Evolutionary conservation across 2,113 vertebrate genomes (phyloP).

Genomic region (Zapornia atra): DNA sequence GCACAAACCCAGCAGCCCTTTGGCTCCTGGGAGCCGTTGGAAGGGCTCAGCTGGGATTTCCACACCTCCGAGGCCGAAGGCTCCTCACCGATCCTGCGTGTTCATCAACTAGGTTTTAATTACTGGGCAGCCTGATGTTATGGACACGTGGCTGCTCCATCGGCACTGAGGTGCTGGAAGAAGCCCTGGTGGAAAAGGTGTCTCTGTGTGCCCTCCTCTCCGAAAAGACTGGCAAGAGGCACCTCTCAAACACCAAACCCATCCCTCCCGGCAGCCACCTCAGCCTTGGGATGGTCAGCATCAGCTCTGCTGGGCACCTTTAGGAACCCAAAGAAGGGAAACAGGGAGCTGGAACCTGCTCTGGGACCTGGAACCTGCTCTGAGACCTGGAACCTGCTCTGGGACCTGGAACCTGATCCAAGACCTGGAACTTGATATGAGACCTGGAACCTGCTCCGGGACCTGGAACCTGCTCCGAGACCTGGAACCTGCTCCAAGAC

Average conservation of each 20-base stretch:
- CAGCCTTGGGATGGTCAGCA: accelerated
- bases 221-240: background rate
- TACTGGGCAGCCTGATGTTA: accelerated
- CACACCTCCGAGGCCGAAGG: background rate
- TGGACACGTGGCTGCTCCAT: accelerated
- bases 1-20: background rate
- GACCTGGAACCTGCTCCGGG: no score
- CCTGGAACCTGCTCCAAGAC: no score
- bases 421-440: no score
- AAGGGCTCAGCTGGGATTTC: background rate
- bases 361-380: background rate
- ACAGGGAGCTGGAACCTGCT: background rate
- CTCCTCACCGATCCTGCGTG: background rate
- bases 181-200: accelerated
- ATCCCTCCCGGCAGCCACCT: background rate
- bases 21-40: accelerated
- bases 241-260: background rate
- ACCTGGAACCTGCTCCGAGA: no score
- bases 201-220: background rate
- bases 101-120: background rate
- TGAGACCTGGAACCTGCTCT: no score
- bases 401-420: no score
- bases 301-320: background rate
- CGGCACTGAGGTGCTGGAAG: background rate
- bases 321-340: background rate